Evolutionary conservation across 2,797 vertebrate genomes (phyloP).

Genomic region (Mormyrops boulengeri): DNA sequence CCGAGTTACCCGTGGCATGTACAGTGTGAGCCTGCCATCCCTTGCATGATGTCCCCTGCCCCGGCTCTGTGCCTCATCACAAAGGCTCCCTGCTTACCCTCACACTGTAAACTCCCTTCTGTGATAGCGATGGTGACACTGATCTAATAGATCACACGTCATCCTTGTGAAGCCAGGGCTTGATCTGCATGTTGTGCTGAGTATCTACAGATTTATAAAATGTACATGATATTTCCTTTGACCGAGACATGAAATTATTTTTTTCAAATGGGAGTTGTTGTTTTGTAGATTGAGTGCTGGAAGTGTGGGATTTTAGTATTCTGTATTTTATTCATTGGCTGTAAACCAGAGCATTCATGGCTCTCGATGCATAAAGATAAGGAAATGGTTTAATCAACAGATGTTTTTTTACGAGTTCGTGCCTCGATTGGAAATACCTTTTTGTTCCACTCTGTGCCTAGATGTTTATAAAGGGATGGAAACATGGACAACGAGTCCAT

Average conservation of each 20-base stretch:
- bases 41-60: not conserved
- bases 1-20: not conserved
- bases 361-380: not conserved
- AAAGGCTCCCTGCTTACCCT: not conserved
- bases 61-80: not conserved
- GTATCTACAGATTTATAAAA: not conserved
- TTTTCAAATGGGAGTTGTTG: not conserved
- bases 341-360: not conserved
- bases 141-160: not conserved
- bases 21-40: not conserved
- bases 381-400: not conserved
- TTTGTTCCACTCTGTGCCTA: not conserved
- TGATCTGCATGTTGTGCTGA: not conserved
- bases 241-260: not conserved
- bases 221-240: not conserved
- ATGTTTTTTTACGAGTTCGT: not conserved
- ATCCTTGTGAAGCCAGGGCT: not conserved
- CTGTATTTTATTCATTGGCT: not conserved
- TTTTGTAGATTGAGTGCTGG: not conserved
- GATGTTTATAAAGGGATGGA: not conserved
- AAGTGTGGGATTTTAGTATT: not conserved
- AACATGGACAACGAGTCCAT: not conserved
- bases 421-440: not conserved
- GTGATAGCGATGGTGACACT: not conserved
- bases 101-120: not conserved